Base-by-base conservation (phyloP, 2,113 vertebrate species). In the Plectropomus leopardus region DNA sequence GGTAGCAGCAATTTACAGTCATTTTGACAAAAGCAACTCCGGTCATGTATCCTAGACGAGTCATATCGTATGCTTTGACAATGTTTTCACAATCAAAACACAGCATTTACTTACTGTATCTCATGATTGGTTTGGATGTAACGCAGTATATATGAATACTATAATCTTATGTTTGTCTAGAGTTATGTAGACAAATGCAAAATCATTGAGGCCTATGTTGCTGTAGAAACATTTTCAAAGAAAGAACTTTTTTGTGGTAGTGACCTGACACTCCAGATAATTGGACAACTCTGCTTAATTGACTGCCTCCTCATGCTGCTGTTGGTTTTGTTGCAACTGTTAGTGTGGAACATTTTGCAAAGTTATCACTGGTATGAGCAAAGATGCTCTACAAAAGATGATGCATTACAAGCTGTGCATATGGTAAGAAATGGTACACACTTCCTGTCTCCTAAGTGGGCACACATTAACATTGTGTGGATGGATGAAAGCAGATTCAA, bases 241-340 rank as follows among this genome's bases (percentile, higher is more conserved):
- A 60, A 63, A 26, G 32, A 24, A 54, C 13, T 50, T 45, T 15
- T 24, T 44, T 71, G 26, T 30, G n/a, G 32, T 11, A 8, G 13
- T 45, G 50, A 19, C 59, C 5, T 1, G 4, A 42, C n/a, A 59
- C 7, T 48, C n/a, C 6, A 50, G 30, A 16, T 24, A 19, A 36
- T 8, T 15, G 19, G 44, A 30, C 16, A 70, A 57, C 23, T 14
- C 23, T 21, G 7, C 4, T 13, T 72, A n/a, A 61, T 14, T 24
- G 65, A 42, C 55, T 30, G 30, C 45, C 40, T 28, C 17, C 13
- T 34, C 4, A 1, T 26, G 48, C 30, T 36, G 8, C 13, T 50
- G 64, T 42, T 64, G 45, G 34, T 9, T 57, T 65, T 14, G 14
- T 7, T 74, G 24, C 42, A 72, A 36, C 42, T 42, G 59, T 45